Percentiles rank a stretch among this genome's conserved stretches.
These are phyloP conservation scores for Hydrolagus colliei DNA, from an alignment of 2,797 vertebrate genomes.

Conservation along the genomic window DNA sequence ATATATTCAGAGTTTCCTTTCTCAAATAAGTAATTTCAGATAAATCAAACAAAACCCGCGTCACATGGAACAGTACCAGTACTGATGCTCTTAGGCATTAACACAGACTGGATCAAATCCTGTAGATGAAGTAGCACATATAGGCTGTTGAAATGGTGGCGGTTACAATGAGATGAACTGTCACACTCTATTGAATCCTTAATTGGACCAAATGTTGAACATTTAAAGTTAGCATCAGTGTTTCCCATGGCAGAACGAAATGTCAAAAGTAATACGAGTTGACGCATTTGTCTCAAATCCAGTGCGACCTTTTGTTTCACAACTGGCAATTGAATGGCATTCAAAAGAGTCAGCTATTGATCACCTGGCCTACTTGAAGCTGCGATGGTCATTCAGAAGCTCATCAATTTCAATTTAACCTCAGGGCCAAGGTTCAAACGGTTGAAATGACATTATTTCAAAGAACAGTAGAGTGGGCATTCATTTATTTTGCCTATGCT, in stretches of 20 bases:
- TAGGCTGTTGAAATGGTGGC: conserved; percentile 1
- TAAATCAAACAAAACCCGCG: neutral
- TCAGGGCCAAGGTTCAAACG: conserved; percentile 12
- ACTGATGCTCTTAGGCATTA: conserved; percentile 8
- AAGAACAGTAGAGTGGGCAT: neutral
- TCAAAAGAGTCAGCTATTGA: conserved; percentile 11
- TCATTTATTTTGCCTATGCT: neutral
- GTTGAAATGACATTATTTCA: neutral
- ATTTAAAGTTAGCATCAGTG: conserved; percentile 24
- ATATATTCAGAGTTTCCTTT: neutral
- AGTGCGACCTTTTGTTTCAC: conserved; percentile 18
- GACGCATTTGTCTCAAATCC: conserved; percentile 15
- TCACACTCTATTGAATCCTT: conserved; percentile 31
- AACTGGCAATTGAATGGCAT: conserved; percentile 8
- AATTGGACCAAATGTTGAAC: conserved; percentile 31
- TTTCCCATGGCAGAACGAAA: conserved; percentile 11
- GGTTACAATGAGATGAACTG: conserved; percentile 25
- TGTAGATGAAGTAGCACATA: conserved; percentile 10
- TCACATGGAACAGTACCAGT: conserved; percentile 7
- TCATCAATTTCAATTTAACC: neutral
- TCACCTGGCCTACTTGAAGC: neutral
- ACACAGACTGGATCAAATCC: conserved; percentile 12
- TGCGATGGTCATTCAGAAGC: neutral
- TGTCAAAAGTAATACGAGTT: conserved; percentile 28
- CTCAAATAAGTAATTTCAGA: neutral